These are phyloP conservation scores for Smittia aterrima DNA, from an alignment of 2,888 invertebrate genomes.

Conservation along the genomic window DNA sequence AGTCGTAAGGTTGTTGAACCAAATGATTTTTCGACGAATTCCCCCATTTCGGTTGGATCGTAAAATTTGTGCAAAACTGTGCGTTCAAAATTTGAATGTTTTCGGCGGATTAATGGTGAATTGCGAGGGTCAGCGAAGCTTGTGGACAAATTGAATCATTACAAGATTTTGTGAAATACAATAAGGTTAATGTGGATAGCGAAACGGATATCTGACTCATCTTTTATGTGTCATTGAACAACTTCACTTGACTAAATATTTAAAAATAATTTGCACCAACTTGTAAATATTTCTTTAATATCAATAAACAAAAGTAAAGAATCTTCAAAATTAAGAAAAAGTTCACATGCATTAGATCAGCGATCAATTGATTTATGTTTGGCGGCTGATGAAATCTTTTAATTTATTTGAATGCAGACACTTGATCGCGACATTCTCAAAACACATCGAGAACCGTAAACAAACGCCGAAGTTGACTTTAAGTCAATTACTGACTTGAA, in stretches of 20 bases:
- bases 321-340: neutral
- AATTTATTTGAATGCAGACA: neutral
- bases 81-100: slow-evolving; percentile 22
- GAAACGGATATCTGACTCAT: slow-evolving; percentile 13
- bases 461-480: neutral
- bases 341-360: too few species aligned
- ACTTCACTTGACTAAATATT: neutral
- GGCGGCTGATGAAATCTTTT: neutral
- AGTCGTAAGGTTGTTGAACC: slow-evolving; percentile 13
- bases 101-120: neutral
- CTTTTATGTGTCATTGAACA: neutral
- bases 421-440: neutral
- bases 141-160: too few species aligned
- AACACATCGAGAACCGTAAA: neutral
- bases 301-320: neutral
- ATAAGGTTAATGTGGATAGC: neutral
- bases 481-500: neutral
- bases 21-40: neutral
- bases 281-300: neutral
- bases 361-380: neutral
- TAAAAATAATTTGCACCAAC: slow-evolving; percentile 1
- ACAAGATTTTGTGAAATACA: neutral
- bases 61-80: neutral
- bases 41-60: neutral
- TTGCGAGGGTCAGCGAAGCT: neutral